Evolutionary conservation across 2,888 invertebrate genomes (phyloP).

Genomic region (Xestobium rufovillosum): DNA sequence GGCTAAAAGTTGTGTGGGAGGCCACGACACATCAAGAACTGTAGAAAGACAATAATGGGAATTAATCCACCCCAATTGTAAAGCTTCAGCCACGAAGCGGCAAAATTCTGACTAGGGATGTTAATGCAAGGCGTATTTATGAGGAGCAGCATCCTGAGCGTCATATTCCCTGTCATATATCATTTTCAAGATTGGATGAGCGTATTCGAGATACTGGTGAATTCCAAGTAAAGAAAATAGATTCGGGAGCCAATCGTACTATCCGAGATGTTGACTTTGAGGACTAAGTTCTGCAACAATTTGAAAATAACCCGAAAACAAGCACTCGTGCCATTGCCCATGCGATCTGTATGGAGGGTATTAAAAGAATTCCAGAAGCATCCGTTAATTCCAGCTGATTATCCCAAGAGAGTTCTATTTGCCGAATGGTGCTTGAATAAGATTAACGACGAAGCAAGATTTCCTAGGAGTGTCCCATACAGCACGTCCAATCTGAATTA

Average conservation of each 20-base stretch:
- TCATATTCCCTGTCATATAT: constrained; percentile 1
- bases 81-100: too few species aligned
- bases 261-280: constrained; percentile 2
- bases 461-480: constrained; percentile 1
- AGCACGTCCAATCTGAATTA: too few species aligned
- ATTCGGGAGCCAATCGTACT: constrained; percentile 3
- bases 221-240: constrained; percentile 1
- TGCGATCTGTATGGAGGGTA: too few species aligned
- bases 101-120: too few species aligned
- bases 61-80: too few species aligned
- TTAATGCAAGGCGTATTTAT: too few species aligned
- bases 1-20: too few species aligned
- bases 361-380: not conserved
- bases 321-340: constrained; percentile 2
- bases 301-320: constrained; percentile 2
- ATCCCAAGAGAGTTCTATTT: not conserved
- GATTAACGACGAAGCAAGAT: constrained; percentile 1
- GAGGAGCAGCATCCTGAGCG: constrained; percentile 3
- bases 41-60: too few species aligned
- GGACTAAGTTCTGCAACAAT: constrained; percentile 2
- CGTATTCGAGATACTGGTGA: constrained; percentile 2
- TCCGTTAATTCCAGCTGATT: not conserved
- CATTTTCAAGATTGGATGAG: not conserved
- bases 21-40: too few species aligned
- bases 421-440: constrained; percentile 3